Evolutionary conservation across 2,797 vertebrate genomes (phyloP), one percentile per base, ranked within the genome.

Genomic region (Echiichthys vipera): DNA sequence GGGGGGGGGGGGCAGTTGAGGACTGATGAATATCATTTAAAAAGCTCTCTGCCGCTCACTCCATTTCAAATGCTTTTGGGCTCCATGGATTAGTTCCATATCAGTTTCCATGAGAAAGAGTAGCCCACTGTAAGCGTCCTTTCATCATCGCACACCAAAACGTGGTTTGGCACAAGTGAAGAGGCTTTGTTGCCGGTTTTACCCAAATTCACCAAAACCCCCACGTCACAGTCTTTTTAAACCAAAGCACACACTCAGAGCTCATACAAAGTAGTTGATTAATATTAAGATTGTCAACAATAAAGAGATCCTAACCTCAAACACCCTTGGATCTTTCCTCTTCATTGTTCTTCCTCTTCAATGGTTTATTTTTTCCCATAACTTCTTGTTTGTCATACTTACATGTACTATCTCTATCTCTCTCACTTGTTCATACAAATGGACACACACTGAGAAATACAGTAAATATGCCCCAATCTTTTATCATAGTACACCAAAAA

Each of bases 81-180:
- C 73, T 78, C 65, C 22, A 5, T 34, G 59, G 77, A 86, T 89
- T 86, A 83, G 66, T 66, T 80, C 62, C 73, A 50, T 84, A 81
- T 85, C 79, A 80, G 71, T 79, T 87, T 85, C 71, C 65, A 51
- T 24, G 80, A 67, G 78, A 25, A 65, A 71, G 62, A 55, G 53
- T 62, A 15, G 54, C 42, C 45, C 47, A n/a, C 49, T 20, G 39
- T 30, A 37, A 58, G 15, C 7, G 27, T n/a, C 30, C 72, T 73
- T 81, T 80, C 47, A 56, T 68, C 55, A 2, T 2, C 67, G 34
- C 67, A 68, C 65, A 83, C 64, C 51, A 15, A 75, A 79, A 81
- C 83, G 69, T 91, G 89, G 59, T 73, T 76, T 91, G 91, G 89
- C 87, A 74, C 45, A 46, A 59, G 66, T 18, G n/a, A 22, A 20